Evolutionary conservation across 35 echinoderm and acorn worm genomes (phyloP).

Genomic region (Stichopus chloronotus): DNA sequence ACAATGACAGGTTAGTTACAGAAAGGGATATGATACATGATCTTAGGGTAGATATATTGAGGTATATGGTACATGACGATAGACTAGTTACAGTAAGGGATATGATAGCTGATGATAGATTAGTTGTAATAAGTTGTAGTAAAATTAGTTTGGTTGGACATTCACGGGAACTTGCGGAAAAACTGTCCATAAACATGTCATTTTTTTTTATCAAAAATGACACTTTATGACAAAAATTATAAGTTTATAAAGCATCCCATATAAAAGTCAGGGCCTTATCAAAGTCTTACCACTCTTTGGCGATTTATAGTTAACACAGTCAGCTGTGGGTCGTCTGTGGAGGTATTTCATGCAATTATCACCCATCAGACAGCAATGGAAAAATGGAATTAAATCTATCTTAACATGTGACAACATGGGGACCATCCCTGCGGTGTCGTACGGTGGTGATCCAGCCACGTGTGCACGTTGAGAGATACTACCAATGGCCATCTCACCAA

Average conservation of each 20-base stretch:
- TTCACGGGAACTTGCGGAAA: no score
- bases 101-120: no score
- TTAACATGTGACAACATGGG: conserved; percentile 62
- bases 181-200: no score
- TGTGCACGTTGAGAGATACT: conserved; percentile 61
- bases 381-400: conserved; percentile 46
- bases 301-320: conserved; percentile 59
- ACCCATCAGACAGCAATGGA: conserved; percentile 58
- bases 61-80: no score
- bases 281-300: conserved; percentile 57
- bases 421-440: conserved; percentile 20
- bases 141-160: no score
- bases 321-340: conserved; percentile 60
- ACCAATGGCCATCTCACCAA: conserved; percentile 24
- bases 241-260: not conserved
- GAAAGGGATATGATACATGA: no score
- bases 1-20: no score
- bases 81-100: no score
- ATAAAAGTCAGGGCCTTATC: not conserved
- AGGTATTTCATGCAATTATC: conserved; percentile 55
- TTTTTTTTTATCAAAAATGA: no score
- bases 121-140: no score
- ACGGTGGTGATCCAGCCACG: conserved; percentile 59
- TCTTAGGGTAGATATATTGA: no score
- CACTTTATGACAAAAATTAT: no score